These are phyloP conservation scores for Catostomus latipinnis DNA, from an alignment of 2,797 vertebrate species.

Conservation along the genomic window DNA sequence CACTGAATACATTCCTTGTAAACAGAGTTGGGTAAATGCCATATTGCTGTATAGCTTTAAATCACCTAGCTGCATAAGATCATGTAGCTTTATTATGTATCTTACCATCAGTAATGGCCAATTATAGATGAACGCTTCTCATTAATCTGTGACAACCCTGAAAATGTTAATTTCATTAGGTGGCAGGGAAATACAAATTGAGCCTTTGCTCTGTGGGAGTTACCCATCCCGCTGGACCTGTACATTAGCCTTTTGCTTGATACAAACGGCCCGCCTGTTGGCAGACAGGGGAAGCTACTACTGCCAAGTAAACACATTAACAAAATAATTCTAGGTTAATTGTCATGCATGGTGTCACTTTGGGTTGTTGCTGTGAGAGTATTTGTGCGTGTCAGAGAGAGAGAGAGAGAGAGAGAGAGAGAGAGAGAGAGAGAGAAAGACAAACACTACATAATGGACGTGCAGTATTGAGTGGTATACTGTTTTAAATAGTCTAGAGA, in stretches of 20 bases:
- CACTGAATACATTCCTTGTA: not conserved
- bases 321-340: slow-evolving; percentile 60
- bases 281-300: slow-evolving; percentile 57
- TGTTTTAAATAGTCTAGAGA: not conserved
- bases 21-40: not conserved
- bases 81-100: slow-evolving; percentile 58
- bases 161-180: slow-evolving; percentile 50
- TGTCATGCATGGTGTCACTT: slow-evolving; percentile 51
- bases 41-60: slow-evolving; percentile 13
- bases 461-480: slow-evolving; percentile 16
- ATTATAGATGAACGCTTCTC: slow-evolving; percentile 58
- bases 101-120: slow-evolving; percentile 63
- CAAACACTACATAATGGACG: slow-evolving; percentile 30
- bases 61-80: not conserved
- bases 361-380: slow-evolving; percentile 43
- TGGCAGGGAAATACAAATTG: slow-evolving; percentile 47
- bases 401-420: not conserved
- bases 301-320: slow-evolving; percentile 65
- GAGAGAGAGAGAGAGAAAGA: slow-evolving; percentile 5
- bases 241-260: slow-evolving; percentile 62
- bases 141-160: slow-evolving; percentile 61
- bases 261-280: slow-evolving; percentile 54
- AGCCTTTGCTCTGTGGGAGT: slow-evolving; percentile 47
- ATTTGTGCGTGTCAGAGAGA: slow-evolving; percentile 5
- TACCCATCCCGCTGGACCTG: slow-evolving; percentile 49